Base-by-base conservation (phyloP, 2,888 invertebrate genomes). In the Lymantria dispar region DNA sequence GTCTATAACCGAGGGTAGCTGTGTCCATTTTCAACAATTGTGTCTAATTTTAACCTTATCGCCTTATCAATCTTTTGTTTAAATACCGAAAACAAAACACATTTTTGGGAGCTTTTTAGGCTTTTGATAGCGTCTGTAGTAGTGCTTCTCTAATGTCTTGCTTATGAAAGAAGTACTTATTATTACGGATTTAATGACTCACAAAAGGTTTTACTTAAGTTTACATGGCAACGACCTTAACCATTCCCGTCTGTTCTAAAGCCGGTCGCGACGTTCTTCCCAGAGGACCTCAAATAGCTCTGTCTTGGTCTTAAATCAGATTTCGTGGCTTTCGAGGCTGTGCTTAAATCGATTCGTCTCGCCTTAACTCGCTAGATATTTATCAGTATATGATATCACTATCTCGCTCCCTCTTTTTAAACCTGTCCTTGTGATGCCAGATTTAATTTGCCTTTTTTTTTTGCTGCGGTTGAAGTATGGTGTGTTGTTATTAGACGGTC, bases 191-290 rank as follows among this genome's bases (percentile, higher is more conserved):
- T 22, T 22, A 22, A 22, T 22, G 3, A 3, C 22, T 3, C 5
- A 22, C 22, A 22, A 22, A 22, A 22, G 22, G 5, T 22, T 5
- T 22, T 22, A 22, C 22, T 83, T 74, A 61, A 74, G 73, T 82
- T 80, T 78, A 76, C 77, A 76, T 72, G 86, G 74, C 86, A 87
- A 83, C 82, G 84, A 86, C 85, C 86, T 85, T 73, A 74, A 70
- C 62, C 65, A 72, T 65, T 71, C 72, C 72, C 65, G 70, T 64
- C 56, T 58, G 60, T 60, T 54, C 50, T 57, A 56, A 63, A 61
- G 51, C 64, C 60, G 63, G 22, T 58, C 50, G 63, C 63, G 49
- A 75, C 76, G 69, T 72, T 71, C 69, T 73, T 75, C 76, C 77
- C 68, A 46, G 51, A 70, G 71, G 70, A 70, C 59, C 59, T 52